A percentile compares a stretch with the other conserved stretches of the same genome.
Conservation (phyloP, 2,888 invertebrate genomes). For the Dorcus hopei region DNA sequence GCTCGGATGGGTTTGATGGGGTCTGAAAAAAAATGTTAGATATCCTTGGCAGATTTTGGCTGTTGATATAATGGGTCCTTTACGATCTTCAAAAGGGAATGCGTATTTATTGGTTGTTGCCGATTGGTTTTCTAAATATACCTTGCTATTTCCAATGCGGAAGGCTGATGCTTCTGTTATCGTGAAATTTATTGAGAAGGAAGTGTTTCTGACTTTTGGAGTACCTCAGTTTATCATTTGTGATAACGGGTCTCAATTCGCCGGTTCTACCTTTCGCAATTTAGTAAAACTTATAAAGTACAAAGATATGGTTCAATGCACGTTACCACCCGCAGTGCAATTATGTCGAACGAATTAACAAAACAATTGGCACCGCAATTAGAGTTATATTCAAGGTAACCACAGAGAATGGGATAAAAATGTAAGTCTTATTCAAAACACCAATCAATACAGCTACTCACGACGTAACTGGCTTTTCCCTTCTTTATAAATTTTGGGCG, state of each 20-base stretch:
- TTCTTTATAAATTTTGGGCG: no score
- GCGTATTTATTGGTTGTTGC: background rate
- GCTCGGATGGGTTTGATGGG: background rate
- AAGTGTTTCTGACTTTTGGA: background rate
- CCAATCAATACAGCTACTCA: no score
- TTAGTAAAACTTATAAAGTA: background rate
- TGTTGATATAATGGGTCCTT: background rate
- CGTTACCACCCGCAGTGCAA: no score
- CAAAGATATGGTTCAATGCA: no score
- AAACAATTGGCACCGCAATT: no score
- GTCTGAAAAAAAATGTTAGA: background rate
- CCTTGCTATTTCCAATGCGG: no score
- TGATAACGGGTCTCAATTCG: background rate
- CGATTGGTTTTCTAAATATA: background rate
- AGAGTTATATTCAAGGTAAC: no score
- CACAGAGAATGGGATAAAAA: no score
- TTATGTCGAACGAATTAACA: no score
- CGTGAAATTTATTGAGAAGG: background rate
- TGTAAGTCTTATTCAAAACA: no score
- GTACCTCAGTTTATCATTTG: background rate
- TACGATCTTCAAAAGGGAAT: background rate
- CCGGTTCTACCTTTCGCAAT: background rate
- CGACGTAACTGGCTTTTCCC: no score
- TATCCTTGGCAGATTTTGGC: background rate
- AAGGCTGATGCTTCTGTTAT: background rate